Evolutionary conservation across 92 coral and sea anemone genomes (phyloP), one percentile per base, ranked within the genome.

Genomic region (Porites rus): DNA sequence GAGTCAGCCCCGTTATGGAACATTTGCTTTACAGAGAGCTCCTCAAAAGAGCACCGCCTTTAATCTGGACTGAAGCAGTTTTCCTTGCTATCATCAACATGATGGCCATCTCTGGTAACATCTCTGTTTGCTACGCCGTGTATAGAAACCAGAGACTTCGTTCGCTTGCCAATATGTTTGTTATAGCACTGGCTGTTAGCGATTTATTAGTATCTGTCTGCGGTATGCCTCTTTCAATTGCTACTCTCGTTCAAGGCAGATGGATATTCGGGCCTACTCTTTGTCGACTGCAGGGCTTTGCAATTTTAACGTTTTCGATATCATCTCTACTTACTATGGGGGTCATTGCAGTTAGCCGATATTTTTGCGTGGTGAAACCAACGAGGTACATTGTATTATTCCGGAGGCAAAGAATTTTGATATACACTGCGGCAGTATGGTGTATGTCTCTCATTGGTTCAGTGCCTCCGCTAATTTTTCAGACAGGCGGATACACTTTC

Each of bases 181-280:
- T 88, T 17, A 80, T 92, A 18, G 92, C 94, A 11, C 79, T 92
- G 79, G 94, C 92, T 10, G 61, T 88, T 50, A 88, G 90, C 22
- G 92, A 92, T 19, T 88, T 92, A 24, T 63, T 88, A 17, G 84
- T 85, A 89, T 89, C 91, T 56, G 61, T 56, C 61, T 56, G 61
- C 61, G 4, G 61, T 56, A 8, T 56, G 61, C 61, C 61, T 56
- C 4, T 56, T 56, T 56, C 61, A 56, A 14, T 56, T 56, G 61
- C 61, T 10, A 11, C 61, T 10, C 61, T 56, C 13, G 13, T 14
- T 10, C 61, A 14, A 10, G 61, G 61, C 61, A 9, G 61, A 14
- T 56, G 61, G 61, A 56, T 56, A 2, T 56, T 56, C 61, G 61
- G 61, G 11, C 4, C 61, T 10, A 56, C 13, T 56, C 3, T 56